Base-by-base conservation (phyloP, 2,888 invertebrate species). In the Ophonus ardosiacus region DNA sequence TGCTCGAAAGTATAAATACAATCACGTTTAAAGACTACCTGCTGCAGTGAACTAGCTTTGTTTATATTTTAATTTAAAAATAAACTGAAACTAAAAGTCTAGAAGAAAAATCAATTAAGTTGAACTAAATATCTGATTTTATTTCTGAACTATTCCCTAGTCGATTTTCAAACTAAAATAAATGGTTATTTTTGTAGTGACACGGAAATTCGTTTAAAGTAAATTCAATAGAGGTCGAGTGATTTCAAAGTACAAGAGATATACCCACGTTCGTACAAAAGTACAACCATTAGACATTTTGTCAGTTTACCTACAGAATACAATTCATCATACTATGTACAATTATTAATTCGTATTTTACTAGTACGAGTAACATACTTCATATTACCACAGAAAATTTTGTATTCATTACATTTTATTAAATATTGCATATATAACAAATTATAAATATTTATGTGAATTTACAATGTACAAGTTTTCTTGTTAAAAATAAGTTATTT, bases 121-220 rank as follows among this genome's bases (percentile, higher is more conserved):
- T 61, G 65, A 65, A 65, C 65, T 65, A 65, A 31, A 65, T 65
- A 31, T 61, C 61, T 61, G 61, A 61, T 61, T 61, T 61, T 59
- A 63, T 65, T 31, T 65, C 65, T 65, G 61, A 17, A 17, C 18
- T 61, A 61, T 61, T 61, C 61, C 61, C 61, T 61, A 61, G 18
- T 65, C 65, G 65, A 65, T 65, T 65, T 24, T 24, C 65, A 10
- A 65, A 65, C 65, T 65, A 65, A 65, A 65, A 65, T 65, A 65
- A 65, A 24, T 31, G 24, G 65, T 31, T 65, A 65, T 65, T 65
- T 65, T 65, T 65, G 61, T 65, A 65, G 24, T 65, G 65, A 31
- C 24, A 65, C 24, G 65, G 24, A 63, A 65, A 65, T 31, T 24
- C 24, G 65, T 65, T 65, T 31, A 65, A 65, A 65, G 24, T 65